Evolutionary conservation across 2,797 vertebrate species (phyloP).

Genomic region (Pterois miles): DNA sequence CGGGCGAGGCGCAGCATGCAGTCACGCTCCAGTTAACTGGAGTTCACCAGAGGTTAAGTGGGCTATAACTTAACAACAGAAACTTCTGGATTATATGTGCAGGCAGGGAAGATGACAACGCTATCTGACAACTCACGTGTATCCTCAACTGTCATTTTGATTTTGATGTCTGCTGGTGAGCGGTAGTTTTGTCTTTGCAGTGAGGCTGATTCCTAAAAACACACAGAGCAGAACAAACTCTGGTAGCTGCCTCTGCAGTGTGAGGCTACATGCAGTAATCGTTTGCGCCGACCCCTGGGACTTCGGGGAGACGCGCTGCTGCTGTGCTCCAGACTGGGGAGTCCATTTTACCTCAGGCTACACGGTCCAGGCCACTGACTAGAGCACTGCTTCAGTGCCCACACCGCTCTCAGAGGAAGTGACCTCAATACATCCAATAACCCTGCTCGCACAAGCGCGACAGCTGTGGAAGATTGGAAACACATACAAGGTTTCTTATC

Average conservation of each 20-base stretch:
- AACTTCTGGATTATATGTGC: conserved; percentile 44
- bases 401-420: conserved; percentile 76
- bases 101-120: conserved; percentile 26
- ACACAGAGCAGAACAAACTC: conserved; percentile 52
- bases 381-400: conserved; percentile 70
- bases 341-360: conserved; percentile 67
- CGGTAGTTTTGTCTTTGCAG: conserved; percentile 24
- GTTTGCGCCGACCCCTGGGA: conserved; percentile 54
- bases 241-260: conserved; percentile 32
- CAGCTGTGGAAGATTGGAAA: conserved; percentile 68
- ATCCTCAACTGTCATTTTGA: conserved; percentile 44
- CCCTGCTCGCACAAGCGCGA: conserved; percentile 66
- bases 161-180: conserved; percentile 33
- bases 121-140: conserved; percentile 27
- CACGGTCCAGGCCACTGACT: conserved; percentile 66
- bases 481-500: conserved; percentile 56
- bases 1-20: conserved; percentile 28
- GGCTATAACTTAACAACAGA: conserved; percentile 39
- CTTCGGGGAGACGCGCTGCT: conserved; percentile 46
- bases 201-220: conserved; percentile 13
- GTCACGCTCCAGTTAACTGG: conserved; percentile 63
- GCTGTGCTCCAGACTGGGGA: conserved; percentile 52
- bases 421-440: conserved; percentile 82
- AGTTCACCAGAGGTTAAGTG: conserved; percentile 68
- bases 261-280: conserved; percentile 44